Conservation (phyloP, 1,140 invertebrate genomes). For the Pollicipes pollicipes region DNA sequence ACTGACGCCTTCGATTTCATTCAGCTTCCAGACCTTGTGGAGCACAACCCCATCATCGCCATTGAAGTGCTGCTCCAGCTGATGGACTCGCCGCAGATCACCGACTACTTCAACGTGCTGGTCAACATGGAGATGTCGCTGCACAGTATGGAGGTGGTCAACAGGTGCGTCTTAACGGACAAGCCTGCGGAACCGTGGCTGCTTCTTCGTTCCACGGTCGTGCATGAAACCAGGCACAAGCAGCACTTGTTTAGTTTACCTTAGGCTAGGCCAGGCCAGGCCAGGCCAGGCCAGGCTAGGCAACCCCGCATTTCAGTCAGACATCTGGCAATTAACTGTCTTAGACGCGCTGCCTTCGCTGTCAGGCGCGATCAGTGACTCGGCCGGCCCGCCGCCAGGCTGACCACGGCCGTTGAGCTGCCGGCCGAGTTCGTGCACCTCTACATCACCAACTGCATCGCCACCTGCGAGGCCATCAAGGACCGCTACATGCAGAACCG, state of each 20-base stretch:
- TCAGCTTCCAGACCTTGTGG: conserved; percentile 77
- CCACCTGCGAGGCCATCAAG: conserved; percentile 89
- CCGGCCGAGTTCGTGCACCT: conserved; percentile 91
- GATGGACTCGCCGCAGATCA: conserved; percentile 85
- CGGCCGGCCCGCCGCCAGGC: too few species aligned
- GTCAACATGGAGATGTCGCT: conserved; percentile 98
- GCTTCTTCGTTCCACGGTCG: too few species aligned
- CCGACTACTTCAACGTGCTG: conserved; percentile 85
- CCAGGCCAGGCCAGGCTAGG: too few species aligned
- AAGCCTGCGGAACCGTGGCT: too few species aligned
- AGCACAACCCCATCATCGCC: conserved; percentile 91
- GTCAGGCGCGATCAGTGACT: conserved; percentile 6
- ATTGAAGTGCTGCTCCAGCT: conserved; percentile 82
- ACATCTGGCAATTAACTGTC: too few species aligned
- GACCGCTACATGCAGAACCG: conserved; percentile 94
- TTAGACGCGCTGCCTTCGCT: too few species aligned
- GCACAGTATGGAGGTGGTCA: conserved; percentile 98
- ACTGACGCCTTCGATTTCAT: conserved; percentile 17
- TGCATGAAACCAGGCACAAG: too few species aligned
- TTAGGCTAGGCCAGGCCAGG: too few species aligned
- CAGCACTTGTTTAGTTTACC: too few species aligned
- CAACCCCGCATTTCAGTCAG: too few species aligned
- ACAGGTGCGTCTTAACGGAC: conserved; percentile 51
- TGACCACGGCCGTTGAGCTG: conserved; percentile 75
- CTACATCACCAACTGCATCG: conserved; percentile 95